Evolutionary conservation across 2,888 invertebrate genomes (phyloP).

Genomic region (Hypselothyrea guttata): DNA sequence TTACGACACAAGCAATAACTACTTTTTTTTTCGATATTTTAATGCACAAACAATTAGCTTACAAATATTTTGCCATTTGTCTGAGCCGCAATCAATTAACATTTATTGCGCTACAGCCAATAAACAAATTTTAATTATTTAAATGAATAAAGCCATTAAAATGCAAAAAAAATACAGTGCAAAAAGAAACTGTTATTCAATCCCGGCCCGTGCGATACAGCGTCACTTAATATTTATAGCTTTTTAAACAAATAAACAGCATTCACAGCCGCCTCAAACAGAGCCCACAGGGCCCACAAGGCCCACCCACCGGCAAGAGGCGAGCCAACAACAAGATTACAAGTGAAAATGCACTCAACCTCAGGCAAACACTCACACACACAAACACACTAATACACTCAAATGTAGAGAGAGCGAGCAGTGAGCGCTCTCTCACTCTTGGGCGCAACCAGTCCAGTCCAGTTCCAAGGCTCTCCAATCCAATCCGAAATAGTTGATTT

Average conservation of each 20-base stretch:
- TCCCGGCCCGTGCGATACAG: conserved; percentile 41
- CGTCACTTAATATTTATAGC: conserved; percentile 79
- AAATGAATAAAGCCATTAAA: conserved; percentile 46
- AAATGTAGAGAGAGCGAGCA: conserved; percentile 5
- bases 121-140: conserved; percentile 55
- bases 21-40: too few relatives aligned
- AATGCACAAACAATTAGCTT: too few relatives aligned
- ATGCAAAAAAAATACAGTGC: conserved; percentile 28
- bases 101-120: conserved; percentile 26
- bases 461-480: conserved; percentile 66
- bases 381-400: conserved; percentile 8
- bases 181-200: conserved; percentile 28
- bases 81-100: conserved; percentile 5
- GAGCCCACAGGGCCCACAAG: background rate
- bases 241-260: conserved; percentile 81
- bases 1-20: too few relatives aligned
- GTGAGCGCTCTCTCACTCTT: conserved; percentile 14
- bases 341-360: conserved; percentile 69
- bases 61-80: background rate
- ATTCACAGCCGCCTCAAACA: conserved; percentile 53
- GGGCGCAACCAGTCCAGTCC: conserved; percentile 57
- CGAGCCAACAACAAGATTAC: conserved; percentile 29
- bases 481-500: conserved; percentile 81
- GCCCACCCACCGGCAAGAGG: conserved; percentile 54
- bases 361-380: conserved; percentile 26